Conservation (phyloP, 2,797 vertebrate genomes). For the Mionectes olivaceus region DNA sequence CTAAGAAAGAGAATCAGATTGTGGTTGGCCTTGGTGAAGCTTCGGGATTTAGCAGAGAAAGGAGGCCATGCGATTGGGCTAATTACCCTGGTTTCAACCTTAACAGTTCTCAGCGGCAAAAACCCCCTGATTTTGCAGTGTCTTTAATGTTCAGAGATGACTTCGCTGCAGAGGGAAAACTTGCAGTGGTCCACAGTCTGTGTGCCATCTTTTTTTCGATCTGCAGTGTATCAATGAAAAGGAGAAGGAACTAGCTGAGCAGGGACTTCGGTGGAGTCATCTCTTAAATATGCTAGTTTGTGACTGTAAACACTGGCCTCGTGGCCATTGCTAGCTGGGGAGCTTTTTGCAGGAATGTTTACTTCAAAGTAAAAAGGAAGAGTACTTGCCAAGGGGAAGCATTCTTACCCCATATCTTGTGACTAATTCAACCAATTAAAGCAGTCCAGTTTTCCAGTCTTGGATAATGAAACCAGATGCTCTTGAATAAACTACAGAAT, state of each 20-base stretch:
- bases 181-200: background rate
- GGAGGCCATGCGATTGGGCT: background rate
- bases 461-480: constrained; percentile 52
- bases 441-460: background rate
- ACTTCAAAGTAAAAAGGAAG: constrained; percentile 18
- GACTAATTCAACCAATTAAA: constrained; percentile 19
- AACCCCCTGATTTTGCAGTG: rapidly evolving
- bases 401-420: constrained; percentile 26
- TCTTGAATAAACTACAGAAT: constrained; percentile 38
- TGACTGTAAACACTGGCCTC: background rate
- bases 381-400: constrained; percentile 33
- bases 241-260: background rate
- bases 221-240: background rate
- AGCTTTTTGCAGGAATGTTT: constrained; percentile 27
- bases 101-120: background rate
- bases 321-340: background rate
- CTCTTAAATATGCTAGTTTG: background rate
- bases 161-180: background rate
- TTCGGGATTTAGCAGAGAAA: background rate
- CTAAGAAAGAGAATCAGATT: background rate
- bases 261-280: background rate
- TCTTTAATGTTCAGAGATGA: background rate
- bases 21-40: background rate
- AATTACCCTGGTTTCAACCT: background rate
- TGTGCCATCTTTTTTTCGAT: background rate